Conservation (phyloP, 2,888 invertebrate genomes). For the Teinopalpus imperialis region DNA sequence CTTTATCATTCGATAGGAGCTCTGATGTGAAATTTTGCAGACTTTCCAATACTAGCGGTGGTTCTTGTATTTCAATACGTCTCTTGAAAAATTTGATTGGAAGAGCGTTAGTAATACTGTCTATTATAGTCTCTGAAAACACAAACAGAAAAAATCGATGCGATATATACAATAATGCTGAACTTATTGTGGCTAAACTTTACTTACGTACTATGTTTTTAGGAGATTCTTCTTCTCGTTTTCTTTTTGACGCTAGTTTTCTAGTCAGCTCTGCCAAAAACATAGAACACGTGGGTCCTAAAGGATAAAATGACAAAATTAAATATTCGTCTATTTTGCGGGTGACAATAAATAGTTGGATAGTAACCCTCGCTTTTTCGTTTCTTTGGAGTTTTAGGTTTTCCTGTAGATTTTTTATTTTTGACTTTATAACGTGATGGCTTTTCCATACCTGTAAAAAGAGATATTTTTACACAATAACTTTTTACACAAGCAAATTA, state of each 20-base stretch:
- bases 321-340: neutral
- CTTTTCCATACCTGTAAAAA: constrained; percentile 58
- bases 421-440: constrained; percentile 54
- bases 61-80: constrained; percentile 47
- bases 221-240: constrained; percentile 50
- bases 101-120: constrained; percentile 62
- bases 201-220: constrained; percentile 65
- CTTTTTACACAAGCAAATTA: no score
- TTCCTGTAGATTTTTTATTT: constrained; percentile 54
- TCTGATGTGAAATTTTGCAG: constrained; percentile 60
- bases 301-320: neutral
- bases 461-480: no score
- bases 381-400: constrained; percentile 60
- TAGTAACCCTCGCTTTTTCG: constrained; percentile 57
- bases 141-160: neutral
- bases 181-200: constrained; percentile 1
- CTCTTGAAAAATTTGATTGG: constrained; percentile 56
- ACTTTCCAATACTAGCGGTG: constrained; percentile 56
- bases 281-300: constrained; percentile 70
- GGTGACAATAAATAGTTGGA: neutral
- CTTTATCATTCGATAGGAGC: constrained; percentile 49
- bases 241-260: constrained; percentile 57
- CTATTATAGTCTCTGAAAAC: constrained; percentile 58
- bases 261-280: constrained; percentile 63
- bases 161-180: neutral